These are phyloP conservation scores for Oreochromis grahami DNA, from an alignment of 2,797 vertebrate genomes.

Conservation along the genomic window DNA sequence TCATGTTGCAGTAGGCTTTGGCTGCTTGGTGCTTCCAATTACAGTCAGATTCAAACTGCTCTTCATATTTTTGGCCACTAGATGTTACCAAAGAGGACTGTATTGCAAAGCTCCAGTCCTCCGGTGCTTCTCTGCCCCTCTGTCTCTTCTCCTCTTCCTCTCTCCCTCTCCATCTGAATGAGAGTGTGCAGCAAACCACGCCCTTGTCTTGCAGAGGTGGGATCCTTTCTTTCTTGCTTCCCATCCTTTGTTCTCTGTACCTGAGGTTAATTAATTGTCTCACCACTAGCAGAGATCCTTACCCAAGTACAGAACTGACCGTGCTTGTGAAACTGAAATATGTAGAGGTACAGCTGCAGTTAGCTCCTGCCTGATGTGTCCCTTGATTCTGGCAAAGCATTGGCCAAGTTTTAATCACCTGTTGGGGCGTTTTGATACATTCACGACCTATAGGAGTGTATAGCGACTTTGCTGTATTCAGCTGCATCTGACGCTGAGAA, in stretches of 20 bases:
- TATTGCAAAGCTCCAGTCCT: background rate
- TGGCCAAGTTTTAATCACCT: background rate
- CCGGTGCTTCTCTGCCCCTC: background rate
- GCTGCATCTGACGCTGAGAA: background rate
- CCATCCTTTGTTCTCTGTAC: background rate
- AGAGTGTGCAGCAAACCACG: background rate
- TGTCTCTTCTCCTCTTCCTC: background rate
- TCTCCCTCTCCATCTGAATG: background rate
- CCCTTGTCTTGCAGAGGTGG: background rate
- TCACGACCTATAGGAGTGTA: background rate
- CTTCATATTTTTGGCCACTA: background rate
- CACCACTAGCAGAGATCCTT: background rate
- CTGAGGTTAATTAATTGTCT: background rate
- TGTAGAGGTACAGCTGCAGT: background rate
- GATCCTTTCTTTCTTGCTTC: background rate
- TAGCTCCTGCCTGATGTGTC: background rate
- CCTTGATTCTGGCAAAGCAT: background rate
- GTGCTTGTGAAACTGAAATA: background rate
- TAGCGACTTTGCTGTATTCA: background rate
- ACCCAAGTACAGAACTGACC: background rate
- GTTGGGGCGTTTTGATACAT: background rate
- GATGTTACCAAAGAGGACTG: background rate
- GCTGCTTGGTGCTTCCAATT: background rate
- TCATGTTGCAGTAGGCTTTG: background rate
- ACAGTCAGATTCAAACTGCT: background rate